phyloP scores from a whole-genome alignment of 2,888 invertebrate genomes.

The Epistrophella euchroma region DNA sequence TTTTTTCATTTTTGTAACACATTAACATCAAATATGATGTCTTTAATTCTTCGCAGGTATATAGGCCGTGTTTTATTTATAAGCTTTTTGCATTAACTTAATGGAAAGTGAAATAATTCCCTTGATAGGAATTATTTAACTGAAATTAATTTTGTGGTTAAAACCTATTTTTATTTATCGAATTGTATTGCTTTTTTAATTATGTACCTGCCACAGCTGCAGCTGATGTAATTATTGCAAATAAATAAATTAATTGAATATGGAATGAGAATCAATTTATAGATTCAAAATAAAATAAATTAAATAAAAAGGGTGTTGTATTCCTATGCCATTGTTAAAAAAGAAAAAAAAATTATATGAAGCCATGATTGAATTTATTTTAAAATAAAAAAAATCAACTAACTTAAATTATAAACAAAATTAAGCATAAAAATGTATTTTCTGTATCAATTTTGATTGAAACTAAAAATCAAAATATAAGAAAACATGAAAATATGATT shows the following conservation, averaged over 20 bases:
- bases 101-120: conserved; percentile 17
- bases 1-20: no score
- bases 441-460: conserved; percentile 23
- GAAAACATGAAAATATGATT: conserved; percentile 49
- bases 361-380: conserved; percentile 32
- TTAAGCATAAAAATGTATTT: conserved; percentile 6
- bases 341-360: conserved; percentile 7
- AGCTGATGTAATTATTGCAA: conserved; percentile 62
- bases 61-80: not conserved
- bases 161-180: conserved; percentile 25
- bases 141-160: conserved; percentile 61
- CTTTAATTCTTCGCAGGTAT: not conserved
- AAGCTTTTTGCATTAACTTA: conserved; percentile 18
- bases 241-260: conserved; percentile 51
- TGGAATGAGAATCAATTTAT: conserved; percentile 31
- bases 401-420: conserved; percentile 4
- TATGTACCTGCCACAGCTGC: conserved; percentile 28
- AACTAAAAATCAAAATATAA: conserved; percentile 22
- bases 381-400: not conserved
- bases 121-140: conserved; percentile 53
- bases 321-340: not conserved
- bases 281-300: conserved; percentile 1
- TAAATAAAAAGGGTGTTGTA: not conserved
- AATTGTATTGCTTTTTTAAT: conserved; percentile 10
- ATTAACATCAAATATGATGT: no score